Conservation (phyloP, 1,140 invertebrate species). For the Brachionus calyciflorus region DNA sequence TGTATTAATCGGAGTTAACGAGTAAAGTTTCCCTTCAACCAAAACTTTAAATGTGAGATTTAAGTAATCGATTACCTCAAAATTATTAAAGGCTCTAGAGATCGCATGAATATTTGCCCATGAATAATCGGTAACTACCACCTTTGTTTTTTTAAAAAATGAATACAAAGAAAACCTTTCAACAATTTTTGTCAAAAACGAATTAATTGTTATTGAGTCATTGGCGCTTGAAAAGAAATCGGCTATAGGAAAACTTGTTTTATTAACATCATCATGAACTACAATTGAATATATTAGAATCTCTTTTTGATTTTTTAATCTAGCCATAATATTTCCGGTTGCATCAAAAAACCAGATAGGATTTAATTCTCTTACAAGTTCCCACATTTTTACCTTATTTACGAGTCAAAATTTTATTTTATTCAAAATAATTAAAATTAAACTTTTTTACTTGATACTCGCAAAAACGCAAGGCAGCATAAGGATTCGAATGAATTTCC, state of each 20-base stretch:
- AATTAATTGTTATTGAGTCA: not conserved
- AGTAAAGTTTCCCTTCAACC: not conserved
- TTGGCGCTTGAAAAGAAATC: constrained; percentile 16
- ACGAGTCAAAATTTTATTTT: too few relatives aligned
- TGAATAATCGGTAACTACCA: too few relatives aligned
- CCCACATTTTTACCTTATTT: too few relatives aligned
- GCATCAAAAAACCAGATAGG: constrained; percentile 19
- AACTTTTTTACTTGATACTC: constrained; percentile 25
- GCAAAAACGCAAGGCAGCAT: not conserved
- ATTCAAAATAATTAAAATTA: too few relatives aligned
- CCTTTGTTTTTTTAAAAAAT: too few relatives aligned
- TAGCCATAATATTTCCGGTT: not conserved
- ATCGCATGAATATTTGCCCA: constrained; percentile 31
- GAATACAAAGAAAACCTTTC: not conserved
- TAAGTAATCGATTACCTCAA: constrained; percentile 19
- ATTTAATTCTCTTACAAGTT: not conserved
- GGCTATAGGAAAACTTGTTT: not conserved
- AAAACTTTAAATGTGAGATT: not conserved
- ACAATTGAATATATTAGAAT: constrained; percentile 4
- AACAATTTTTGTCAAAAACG: not conserved
- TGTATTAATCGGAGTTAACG: not conserved
- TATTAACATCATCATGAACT: not conserved
- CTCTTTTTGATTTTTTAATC: not conserved
- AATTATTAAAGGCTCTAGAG: not conserved
- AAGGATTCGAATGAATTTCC: constrained; percentile 2